Base-by-base conservation (phyloP, 1,140 invertebrate species). In the Drosophila trapezifrons region DNA sequence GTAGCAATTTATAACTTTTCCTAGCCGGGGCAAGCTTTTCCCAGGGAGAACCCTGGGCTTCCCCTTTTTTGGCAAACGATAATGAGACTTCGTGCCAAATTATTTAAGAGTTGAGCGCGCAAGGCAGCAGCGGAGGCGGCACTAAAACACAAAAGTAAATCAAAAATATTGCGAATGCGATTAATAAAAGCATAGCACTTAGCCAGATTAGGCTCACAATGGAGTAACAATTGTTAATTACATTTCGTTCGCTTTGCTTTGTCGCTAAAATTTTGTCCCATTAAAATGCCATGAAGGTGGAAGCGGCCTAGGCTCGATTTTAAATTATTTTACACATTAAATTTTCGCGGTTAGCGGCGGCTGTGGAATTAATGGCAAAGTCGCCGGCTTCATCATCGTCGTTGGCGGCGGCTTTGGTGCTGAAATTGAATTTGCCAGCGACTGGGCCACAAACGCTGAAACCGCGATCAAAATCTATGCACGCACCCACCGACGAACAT, bases 1-100 rank as follows among this genome's bases (percentile, higher is more conserved):
- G 84, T 82, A 74, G 72, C 80, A 87, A 87, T 89, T 87, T 87
- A 86, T 89, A 80, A 83, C 76, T 72, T 83, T 80, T 66, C 64
- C 73, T 57, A 51, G 78, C 66, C 56, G 32, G 17, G 32, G 27
- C 27, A 8, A 12, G 49, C 35, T 47, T 20, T 32, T 29, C 22
- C 42, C 10, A 9, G 38, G 60, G 51, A 27, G 35, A 9, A 8
- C 27, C 22, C n/a, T n/a, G 15, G 42, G 9, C 17, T 17, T 43
- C 9, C 40, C 70, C 70, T 9, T 55, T 67, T 54, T 64, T 75
- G 70, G 57, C 63, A 76, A 77, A 77, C 74, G 73, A 77, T 77
- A 77, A 77, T 77, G 74, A 77, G 74, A 56, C 74, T 69, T 70
- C 49, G 75, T 77, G 74, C 74, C 65, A 77, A 77, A 77, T 77